Evolutionary conservation across 2,797 vertebrate genomes (phyloP).

Genomic region (Adelosebastes latens): DNA sequence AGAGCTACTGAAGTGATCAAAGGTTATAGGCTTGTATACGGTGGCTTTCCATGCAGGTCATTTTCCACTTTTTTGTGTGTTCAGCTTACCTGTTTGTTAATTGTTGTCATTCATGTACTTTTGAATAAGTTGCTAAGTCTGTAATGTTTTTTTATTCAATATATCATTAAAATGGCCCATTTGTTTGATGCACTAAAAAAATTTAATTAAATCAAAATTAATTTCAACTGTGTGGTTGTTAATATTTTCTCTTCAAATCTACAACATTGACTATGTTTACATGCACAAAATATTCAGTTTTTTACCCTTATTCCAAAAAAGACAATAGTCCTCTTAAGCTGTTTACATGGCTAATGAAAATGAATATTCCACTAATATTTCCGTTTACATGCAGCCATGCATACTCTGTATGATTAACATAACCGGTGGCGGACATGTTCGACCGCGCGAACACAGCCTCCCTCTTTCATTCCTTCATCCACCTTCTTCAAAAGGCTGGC

Average conservation of each 20-base stretch:
- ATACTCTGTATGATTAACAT: neutral
- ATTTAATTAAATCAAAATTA: accelerated
- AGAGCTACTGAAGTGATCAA: constrained; percentile 65
- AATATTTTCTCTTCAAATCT: neutral
- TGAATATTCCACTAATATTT: too few relatives aligned
- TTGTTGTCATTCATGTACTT: neutral
- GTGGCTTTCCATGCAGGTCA: constrained; percentile 16
- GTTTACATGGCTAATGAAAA: too few relatives aligned
- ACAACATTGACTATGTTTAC: neutral
- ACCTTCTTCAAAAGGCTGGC: too few relatives aligned
- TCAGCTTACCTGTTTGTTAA: neutral
- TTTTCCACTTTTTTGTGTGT: constrained; percentile 20
- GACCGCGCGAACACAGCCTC: too few relatives aligned
- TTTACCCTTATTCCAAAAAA: too few relatives aligned
- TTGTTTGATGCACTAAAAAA: neutral
- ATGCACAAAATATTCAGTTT: too few relatives aligned
- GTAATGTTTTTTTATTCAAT: neutral
- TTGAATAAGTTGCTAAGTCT: neutral
- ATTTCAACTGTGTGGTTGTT: neutral
- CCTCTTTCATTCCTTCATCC: too few relatives aligned
- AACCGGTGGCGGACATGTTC: too few relatives aligned
- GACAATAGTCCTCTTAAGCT: too few relatives aligned
- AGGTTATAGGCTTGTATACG: constrained; percentile 32
- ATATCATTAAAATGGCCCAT: neutral
- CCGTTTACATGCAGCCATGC: too few relatives aligned